phyloP scores from a whole-genome alignment of 2,888 invertebrate species.

The Megastigmus dorsalis region DNA sequence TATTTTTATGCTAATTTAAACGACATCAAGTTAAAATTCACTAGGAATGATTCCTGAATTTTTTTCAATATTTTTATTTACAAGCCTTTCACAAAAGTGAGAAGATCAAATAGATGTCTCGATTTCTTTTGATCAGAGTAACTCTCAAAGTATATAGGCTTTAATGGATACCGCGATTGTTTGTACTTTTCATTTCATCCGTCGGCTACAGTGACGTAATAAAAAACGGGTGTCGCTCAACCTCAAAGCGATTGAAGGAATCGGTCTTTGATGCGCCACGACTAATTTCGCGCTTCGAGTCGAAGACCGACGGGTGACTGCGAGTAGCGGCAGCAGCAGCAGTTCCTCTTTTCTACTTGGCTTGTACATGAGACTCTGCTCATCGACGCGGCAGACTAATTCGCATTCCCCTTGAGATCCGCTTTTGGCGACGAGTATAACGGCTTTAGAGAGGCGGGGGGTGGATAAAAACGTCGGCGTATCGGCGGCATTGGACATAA shows the following conservation, averaged over 20 bases:
- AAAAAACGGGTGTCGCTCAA: constrained; percentile 41
- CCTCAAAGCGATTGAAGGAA: constrained; percentile 30
- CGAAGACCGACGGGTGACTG: constrained; percentile 16
- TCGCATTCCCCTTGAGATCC: constrained; percentile 73
- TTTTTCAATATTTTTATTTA: too few species aligned
- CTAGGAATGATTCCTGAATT: too few species aligned
- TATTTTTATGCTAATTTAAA: too few species aligned
- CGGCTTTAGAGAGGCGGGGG: constrained; percentile 74
- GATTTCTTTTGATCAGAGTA: too few species aligned
- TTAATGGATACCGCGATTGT: not conserved
- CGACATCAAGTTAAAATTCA: too few species aligned
- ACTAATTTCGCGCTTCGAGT: constrained; percentile 44
- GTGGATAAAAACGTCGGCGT: constrained; percentile 71
- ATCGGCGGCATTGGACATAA: constrained; percentile 63
- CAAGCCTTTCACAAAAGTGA: too few species aligned
- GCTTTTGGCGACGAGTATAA: constrained; percentile 68
- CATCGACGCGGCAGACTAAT: constrained; percentile 69
- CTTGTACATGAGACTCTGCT: constrained; percentile 54
- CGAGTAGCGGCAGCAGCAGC: too few species aligned
- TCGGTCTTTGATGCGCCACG: constrained; percentile 47
- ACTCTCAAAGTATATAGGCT: too few species aligned
- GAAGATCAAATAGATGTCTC: too few species aligned
- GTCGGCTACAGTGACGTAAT: constrained; percentile 14
- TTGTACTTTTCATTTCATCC: not conserved
- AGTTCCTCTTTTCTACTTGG: constrained; percentile 9